phyloP scores from a whole-genome alignment of 2,797 vertebrate species.

The Peromyscus eremicus region DNA sequence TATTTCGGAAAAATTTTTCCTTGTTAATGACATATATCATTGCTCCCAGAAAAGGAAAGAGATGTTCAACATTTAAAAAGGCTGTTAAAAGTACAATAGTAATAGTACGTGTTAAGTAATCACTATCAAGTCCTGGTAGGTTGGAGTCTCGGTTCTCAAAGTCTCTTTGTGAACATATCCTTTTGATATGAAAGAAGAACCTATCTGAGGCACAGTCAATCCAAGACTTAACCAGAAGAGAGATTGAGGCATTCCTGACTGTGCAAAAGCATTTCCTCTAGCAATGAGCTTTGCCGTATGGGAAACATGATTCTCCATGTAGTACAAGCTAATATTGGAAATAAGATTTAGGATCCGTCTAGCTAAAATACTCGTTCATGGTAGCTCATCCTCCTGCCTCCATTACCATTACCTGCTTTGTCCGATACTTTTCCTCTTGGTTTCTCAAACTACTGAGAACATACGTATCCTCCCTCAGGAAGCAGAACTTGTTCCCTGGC shows the following conservation, averaged over 20 bases:
- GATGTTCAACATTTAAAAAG: neutral
- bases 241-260: neutral
- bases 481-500: conserved; percentile 50
- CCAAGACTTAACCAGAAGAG: neutral
- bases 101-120: neutral
- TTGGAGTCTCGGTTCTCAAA: neutral
- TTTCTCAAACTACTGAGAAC: conserved; percentile 54
- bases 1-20: neutral
- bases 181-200: conserved; percentile 7
- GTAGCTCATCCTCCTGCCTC: neutral
- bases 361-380: neutral
- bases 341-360: neutral
- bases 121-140: neutral
- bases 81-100: neutral
- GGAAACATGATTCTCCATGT: neutral
- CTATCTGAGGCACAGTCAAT: neutral
- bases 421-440: neutral
- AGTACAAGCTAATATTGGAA: neutral
- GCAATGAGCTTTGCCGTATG: neutral
- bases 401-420: neutral
- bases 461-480: neutral
- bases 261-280: neutral
- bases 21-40: neutral
- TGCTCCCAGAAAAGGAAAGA: neutral
- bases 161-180: neutral